A percentile compares a stretch with the other conserved stretches of the same genome.
Evolutionary conservation across 2,888 invertebrate species (phyloP).

Genomic region (Chironomus tentans): DNA sequence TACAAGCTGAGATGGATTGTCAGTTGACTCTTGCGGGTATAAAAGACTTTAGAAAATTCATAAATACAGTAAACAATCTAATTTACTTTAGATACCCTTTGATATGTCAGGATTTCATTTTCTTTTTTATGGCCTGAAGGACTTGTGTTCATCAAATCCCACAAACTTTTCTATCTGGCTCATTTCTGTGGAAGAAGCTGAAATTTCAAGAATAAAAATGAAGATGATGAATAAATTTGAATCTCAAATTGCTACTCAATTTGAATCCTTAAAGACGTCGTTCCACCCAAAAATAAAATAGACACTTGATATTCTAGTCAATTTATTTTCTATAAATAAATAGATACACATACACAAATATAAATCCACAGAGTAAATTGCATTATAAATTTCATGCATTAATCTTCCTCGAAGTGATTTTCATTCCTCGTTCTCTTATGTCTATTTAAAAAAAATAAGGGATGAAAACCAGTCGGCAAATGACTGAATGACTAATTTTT

Average conservation of each 20-base stretch:
- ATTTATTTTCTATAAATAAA: neutral
- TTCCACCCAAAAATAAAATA: neutral
- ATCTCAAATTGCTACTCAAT: conserved; percentile 8
- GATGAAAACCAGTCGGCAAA: neutral
- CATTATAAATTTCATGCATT: neutral
- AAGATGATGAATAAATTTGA: neutral
- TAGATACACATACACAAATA: neutral
- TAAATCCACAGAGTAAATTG: neutral
- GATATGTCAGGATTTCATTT: too few species aligned
- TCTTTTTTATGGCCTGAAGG: too few species aligned
- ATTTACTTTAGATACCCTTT: too few species aligned
- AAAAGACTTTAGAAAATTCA: too few species aligned
- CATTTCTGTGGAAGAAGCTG: neutral
- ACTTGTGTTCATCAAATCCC: neutral
- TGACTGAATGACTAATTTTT: neutral
- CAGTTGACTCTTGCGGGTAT: too few species aligned
- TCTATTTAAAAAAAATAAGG: neutral
- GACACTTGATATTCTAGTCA: neutral
- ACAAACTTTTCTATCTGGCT: neutral
- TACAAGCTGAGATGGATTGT: too few species aligned
- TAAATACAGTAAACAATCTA: too few species aligned
- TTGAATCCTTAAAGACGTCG: neutral
- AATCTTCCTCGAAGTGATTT: neutral
- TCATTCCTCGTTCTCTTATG: neutral
- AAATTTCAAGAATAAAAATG: neutral